Base-by-base conservation (phyloP, 2,797 vertebrate genomes). In the Xiphophorus birchmanni region DNA sequence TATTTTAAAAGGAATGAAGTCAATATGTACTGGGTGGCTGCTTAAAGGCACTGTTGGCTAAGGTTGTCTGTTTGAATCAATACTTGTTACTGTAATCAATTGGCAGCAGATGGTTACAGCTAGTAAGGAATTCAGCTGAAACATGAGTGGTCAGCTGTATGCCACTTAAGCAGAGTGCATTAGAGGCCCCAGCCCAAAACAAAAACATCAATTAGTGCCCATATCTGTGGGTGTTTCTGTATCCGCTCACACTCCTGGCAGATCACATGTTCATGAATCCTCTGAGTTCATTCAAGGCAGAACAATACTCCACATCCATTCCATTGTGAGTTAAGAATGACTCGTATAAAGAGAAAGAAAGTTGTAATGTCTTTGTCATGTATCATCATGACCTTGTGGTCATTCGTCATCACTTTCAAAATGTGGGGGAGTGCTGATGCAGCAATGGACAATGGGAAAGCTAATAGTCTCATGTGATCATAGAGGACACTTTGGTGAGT, bases 21-120 rank as follows among this genome's bases (percentile, higher is more conserved):
- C 13, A 18, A 73, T n/a, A 73, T 47, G 69, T 29, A 73, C 2
- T 45, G 47, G 52, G 73, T 76, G 52, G 29, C 35, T 60, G 32
- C 56, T 65, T 65, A 40, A 52, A 65, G 44, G 29, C 35, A 67
- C 56, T 29, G 18, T 52, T 52, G 32, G 48, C 52, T 72, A 76
- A 80, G 84, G 80, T 54, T 79, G 88, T 82, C 79, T 58, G 1
- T 86, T 89, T 82, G 82, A 89, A 93, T 95, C 94, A 92, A 94
- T 95, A 87, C 80, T 80, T 87, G 83, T 85, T 91, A 89, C 90
- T 89, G 77, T 90, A 92, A 95, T 95, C 93, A 93, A 94, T 92
- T 93, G 81, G 90, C 85, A 91, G 90, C 95, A 95, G 94, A 95
- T 95, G 94, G 84, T 84, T 89, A 90, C 80, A 35, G 23, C 75